phyloP scores from a whole-genome alignment of 2,888 invertebrate genomes.

The Eristalinus sepulchralis region DNA sequence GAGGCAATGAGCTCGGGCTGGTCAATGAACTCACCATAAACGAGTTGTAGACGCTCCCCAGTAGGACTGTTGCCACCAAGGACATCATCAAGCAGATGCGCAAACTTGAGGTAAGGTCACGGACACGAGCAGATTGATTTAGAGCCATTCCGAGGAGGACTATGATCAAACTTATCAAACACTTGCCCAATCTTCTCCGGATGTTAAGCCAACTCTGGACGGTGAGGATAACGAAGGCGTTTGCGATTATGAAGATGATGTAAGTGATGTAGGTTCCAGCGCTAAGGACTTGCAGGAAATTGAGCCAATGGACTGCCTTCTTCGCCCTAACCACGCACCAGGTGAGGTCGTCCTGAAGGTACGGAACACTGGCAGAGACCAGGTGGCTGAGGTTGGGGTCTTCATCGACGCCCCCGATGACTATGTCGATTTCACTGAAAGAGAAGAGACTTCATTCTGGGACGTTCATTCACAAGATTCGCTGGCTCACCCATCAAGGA shows the following conservation, averaged over 20 bases:
- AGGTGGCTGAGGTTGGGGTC: slow-evolving; percentile 78
- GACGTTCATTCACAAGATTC: neutral
- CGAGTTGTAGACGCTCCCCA: slow-evolving; percentile 78
- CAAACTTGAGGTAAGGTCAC: slow-evolving; percentile 11
- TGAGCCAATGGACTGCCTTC: slow-evolving; percentile 75
- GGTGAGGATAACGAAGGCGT: slow-evolving; percentile 72
- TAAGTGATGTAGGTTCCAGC: slow-evolving; percentile 29
- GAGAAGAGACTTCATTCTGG: neutral
- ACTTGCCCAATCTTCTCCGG: neutral
- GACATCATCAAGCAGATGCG: slow-evolving; percentile 72
- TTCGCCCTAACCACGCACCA: slow-evolving; percentile 79
- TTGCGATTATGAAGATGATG: slow-evolving; percentile 71
- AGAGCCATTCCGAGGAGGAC: slow-evolving; percentile 74
- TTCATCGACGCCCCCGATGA: slow-evolving; percentile 79
- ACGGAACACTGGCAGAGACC: slow-evolving; percentile 77
- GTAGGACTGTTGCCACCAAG: slow-evolving; percentile 74
- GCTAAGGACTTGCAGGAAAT: slow-evolving; percentile 74
- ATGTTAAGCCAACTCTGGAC: slow-evolving; percentile 66
- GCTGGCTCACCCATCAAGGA: slow-evolving; percentile 78
- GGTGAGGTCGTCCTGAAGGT: slow-evolving; percentile 80
- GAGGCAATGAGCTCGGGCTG: slow-evolving; percentile 76
- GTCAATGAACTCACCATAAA: slow-evolving; percentile 78
- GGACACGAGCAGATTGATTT: slow-evolving; percentile 71
- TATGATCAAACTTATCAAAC: slow-evolving; percentile 63
- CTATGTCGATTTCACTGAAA: slow-evolving; percentile 77